A percentile compares a stretch with the other conserved stretches of the same genome.
phyloP scores from a whole-genome alignment of 2,888 invertebrate genomes.

The Lasioglossum vierecki region DNA sequence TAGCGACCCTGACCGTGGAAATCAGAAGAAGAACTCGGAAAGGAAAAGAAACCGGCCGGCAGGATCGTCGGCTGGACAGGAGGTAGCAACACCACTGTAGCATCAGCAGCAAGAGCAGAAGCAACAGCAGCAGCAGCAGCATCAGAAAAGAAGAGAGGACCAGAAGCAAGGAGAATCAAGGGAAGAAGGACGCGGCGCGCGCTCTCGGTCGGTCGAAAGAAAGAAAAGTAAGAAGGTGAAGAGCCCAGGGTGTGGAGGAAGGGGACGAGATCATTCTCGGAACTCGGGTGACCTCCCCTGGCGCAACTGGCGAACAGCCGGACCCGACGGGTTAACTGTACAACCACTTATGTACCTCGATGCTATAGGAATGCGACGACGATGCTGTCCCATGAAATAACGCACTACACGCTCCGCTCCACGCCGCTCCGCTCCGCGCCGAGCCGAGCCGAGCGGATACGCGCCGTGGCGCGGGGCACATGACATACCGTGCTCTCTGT shows the following conservation, averaged over 20 bases:
- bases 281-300: conserved; percentile 78
- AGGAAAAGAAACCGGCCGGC: conserved; percentile 55
- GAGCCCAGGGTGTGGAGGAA: conserved; percentile 35
- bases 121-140: background rate
- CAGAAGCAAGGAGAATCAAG: background rate
- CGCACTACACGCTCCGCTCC: conserved; percentile 58
- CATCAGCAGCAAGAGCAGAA: background rate
- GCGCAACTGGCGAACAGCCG: conserved; percentile 73
- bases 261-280: conserved; percentile 72
- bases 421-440: conserved; percentile 27
- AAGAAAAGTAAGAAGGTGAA: conserved; percentile 46
- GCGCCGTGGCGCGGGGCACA: conserved; percentile 21
- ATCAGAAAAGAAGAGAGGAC: conserved; percentile 7
- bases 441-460: background rate
- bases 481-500: conserved; percentile 63
- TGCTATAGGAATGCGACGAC: conserved; percentile 74
- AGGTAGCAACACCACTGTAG: background rate
- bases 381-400: conserved; percentile 73
- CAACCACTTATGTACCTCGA: conserved; percentile 78
- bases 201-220: conserved; percentile 16
- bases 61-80: conserved; percentile 27
- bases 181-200: conserved; percentile 14
- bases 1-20: conserved; percentile 64
- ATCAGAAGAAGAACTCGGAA: conserved; percentile 60
- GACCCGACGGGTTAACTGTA: conserved; percentile 79